Evolutionary conservation across 2,113 vertebrate species (phyloP).

Genomic region (Eupsittula cactorum): DNA sequence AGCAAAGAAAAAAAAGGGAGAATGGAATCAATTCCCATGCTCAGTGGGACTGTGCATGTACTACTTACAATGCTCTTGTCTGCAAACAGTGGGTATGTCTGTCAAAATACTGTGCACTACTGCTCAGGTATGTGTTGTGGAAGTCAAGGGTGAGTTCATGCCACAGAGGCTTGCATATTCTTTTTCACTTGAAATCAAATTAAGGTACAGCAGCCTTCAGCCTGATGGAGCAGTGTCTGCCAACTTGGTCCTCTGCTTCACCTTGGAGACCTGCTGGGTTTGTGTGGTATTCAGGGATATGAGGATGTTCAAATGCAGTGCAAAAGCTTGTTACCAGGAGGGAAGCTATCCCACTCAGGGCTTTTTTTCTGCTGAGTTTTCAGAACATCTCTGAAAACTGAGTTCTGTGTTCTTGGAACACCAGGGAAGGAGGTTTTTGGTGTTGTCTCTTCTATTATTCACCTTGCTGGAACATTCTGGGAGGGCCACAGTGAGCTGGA

Average conservation of each 20-base stretch:
- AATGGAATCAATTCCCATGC: fast-evolving
- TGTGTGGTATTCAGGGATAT: fast-evolving
- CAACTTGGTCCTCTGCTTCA: fast-evolving
- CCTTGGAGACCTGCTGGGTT: not conserved
- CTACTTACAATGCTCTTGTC: not conserved
- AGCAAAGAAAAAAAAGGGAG: not conserved
- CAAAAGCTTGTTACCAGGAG: not conserved
- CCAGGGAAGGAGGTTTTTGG: not conserved
- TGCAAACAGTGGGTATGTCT: not conserved
- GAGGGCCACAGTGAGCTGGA: not conserved
- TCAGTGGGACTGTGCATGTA: not conserved
- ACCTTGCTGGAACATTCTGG: fast-evolving
- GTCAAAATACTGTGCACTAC: not conserved
- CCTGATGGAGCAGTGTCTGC: not conserved
- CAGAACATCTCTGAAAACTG: not conserved
- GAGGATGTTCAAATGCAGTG: not conserved
- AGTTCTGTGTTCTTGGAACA: not conserved
- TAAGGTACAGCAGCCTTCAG: not conserved
- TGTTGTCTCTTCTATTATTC: not conserved
- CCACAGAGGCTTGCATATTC: not conserved
- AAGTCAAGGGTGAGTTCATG: not conserved
- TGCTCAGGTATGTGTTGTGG: not conserved
- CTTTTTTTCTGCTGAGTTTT: not conserved
- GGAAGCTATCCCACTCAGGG: not conserved
- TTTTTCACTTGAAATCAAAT: not conserved